A percentile compares a stretch with the other conserved stretches of the same genome.
Evolutionary conservation across 2,888 invertebrate genomes (phyloP).

Genomic region (Minunthozetes semirufus): DNA sequence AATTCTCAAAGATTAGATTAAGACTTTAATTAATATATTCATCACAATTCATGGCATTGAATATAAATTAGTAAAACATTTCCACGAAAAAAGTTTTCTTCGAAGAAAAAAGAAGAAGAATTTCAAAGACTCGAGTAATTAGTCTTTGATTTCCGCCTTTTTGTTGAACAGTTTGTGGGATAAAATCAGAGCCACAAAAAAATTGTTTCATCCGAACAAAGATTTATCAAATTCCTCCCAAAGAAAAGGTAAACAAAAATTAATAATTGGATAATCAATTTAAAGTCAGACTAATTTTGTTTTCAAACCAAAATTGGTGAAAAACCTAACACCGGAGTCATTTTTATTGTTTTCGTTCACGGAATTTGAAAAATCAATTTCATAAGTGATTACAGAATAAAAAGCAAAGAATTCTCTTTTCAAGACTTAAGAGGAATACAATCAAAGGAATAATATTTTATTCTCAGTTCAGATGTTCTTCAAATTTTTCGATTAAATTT

Average conservation of each 20-base stretch:
- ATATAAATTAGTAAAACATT: constrained; percentile 5
- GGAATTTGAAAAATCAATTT: too few species aligned
- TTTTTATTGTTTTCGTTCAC: too few species aligned
- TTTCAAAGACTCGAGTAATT: not conserved
- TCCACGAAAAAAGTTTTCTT: not conserved
- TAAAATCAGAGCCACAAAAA: not conserved
- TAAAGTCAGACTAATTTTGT: too few species aligned
- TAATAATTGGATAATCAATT: too few species aligned
- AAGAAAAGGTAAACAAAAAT: too few species aligned
- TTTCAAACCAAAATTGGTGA: too few species aligned
- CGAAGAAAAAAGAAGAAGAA: not conserved
- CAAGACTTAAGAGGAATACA: not conserved
- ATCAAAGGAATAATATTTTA: not conserved
- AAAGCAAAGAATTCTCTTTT: not conserved
- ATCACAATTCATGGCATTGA: not conserved
- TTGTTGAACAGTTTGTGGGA: not conserved
- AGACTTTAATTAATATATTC: constrained; percentile 29
- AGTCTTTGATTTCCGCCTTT: constrained; percentile 8
- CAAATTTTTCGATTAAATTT: constrained; percentile 4
- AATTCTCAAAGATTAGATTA: not conserved
- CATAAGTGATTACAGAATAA: not conserved
- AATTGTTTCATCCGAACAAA: not conserved
- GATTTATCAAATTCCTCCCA: not conserved
- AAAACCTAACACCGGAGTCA: too few species aligned
- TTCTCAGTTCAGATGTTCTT: not conserved